Base-by-base conservation (phyloP, 2,797 vertebrate genomes). In the Emydoidea blandingii region DNA sequence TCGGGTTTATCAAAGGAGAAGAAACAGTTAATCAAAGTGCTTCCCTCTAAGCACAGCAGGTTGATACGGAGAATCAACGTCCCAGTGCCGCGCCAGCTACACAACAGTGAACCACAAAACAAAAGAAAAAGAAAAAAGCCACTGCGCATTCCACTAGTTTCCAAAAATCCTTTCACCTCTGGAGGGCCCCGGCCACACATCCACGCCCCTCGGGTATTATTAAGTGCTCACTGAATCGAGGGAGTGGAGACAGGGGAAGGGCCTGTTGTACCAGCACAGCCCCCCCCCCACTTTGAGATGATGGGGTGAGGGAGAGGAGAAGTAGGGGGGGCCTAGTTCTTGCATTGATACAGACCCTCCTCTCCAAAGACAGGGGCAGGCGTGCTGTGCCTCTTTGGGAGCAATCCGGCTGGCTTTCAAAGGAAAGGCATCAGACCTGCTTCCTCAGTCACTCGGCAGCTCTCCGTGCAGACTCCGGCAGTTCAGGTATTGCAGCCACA, bases 211-310 rank as follows among this genome's bases (percentile, higher is more conserved):
- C 5, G 1, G n/a, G 37, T 91, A n/a, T 14, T 91, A 91, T 92
- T 97, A 98, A 97, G 97, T 97, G 97, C 97, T 98, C 95, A 92
- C 91, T 59, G 91, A 94, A 72, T 79, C 5, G 78, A 41, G 82
- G 87, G 34, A 54, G 65, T 56, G 83, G 47, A 87, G 92, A 86
- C 85, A 11, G 41, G 47, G 50, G 86, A 83, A 82, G 92, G 34
- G 88, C 88, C 92, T 83, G 89, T 88, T 89, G 95, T 88, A 93
- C 94, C 94, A 93, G 93, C 89, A 93, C 23, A 59, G 29, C 19
- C 21, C 8, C 6, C 2, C 27, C 50, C 54, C 25, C 25, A 3
- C 37, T 31, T 31, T 49, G 74, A 47, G 74, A 47, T 16, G 74
- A 29, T 29, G 25, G 74, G 44, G 25, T 14, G 65, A 68, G 62